A percentile compares a stretch with the other conserved stretches of the same genome.
Conservation (phyloP, 2,888 invertebrate species). For the Nezara viridula region DNA sequence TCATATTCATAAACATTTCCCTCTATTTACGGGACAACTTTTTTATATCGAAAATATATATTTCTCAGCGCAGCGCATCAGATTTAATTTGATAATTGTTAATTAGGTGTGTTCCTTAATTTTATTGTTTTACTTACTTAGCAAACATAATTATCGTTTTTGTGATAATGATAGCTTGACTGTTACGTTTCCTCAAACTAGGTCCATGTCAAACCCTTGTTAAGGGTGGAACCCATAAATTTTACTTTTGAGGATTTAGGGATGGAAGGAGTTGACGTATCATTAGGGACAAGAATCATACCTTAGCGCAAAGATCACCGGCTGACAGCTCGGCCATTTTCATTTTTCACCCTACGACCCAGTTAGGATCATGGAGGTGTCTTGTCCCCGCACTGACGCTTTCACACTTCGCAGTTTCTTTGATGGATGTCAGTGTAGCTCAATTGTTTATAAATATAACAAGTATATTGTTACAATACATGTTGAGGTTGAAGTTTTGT, state of each 20-base stretch:
- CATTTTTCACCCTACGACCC: conserved; percentile 17
- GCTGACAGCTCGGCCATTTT: neutral
- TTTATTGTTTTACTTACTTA: no score
- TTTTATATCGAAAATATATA: no score
- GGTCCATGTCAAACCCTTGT: neutral
- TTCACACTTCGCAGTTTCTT: no score
- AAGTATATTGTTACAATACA: neutral
- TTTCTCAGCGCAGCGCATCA: no score
- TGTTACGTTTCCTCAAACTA: neutral
- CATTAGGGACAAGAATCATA: conserved; percentile 12
- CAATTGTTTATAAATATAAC: neutral
- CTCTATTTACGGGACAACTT: no score
- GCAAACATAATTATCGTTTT: no score
- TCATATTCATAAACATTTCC: no score
- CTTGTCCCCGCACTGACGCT: neutral
- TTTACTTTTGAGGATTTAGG: neutral
- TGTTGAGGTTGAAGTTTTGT: no score
- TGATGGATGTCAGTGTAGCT: neutral
- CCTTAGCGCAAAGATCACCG: neutral
- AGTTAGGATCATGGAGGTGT: neutral
- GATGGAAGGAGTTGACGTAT: conserved; percentile 10
- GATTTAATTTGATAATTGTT: no score
- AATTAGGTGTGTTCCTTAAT: no score
- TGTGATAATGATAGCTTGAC: neutral
- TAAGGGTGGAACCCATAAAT: neutral